Conservation (phyloP, 2,113 vertebrate genomes). For the human region DNA sequence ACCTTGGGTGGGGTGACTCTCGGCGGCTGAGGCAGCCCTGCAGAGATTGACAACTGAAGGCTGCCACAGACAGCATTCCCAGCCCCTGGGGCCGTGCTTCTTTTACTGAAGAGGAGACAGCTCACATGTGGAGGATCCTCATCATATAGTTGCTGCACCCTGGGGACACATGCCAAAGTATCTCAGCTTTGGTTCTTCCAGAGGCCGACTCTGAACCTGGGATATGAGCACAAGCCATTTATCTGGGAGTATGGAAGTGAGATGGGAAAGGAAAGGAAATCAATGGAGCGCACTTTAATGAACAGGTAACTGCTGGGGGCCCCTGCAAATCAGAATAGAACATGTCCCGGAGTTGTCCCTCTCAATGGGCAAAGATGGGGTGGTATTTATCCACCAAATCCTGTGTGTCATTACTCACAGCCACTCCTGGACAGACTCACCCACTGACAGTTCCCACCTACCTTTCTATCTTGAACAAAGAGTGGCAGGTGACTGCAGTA, state of each 20-base stretch:
- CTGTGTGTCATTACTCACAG: not conserved
- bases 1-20: not conserved
- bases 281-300: accelerated
- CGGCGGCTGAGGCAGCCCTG: not conserved
- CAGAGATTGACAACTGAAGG: not conserved
- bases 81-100: not conserved
- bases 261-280: not conserved
- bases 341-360: accelerated
- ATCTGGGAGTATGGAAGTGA: not conserved
- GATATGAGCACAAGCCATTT: not conserved
- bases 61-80: not conserved
- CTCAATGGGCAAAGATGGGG: not conserved
- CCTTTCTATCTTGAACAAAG: not conserved
- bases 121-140: not conserved
- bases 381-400: not conserved
- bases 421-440: not conserved
- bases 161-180: not conserved
- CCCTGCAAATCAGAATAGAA: not conserved
- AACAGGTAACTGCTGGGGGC: not conserved
- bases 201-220: not conserved
- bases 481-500: not conserved
- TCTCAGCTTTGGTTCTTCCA: not conserved
- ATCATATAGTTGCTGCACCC: not conserved
- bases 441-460: not conserved
- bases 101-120: not conserved